Percentiles rank a stretch among this genome's conserved stretches.
phyloP scores from a whole-genome alignment of 2,113 vertebrate genomes.

The Cariama cristata region DNA sequence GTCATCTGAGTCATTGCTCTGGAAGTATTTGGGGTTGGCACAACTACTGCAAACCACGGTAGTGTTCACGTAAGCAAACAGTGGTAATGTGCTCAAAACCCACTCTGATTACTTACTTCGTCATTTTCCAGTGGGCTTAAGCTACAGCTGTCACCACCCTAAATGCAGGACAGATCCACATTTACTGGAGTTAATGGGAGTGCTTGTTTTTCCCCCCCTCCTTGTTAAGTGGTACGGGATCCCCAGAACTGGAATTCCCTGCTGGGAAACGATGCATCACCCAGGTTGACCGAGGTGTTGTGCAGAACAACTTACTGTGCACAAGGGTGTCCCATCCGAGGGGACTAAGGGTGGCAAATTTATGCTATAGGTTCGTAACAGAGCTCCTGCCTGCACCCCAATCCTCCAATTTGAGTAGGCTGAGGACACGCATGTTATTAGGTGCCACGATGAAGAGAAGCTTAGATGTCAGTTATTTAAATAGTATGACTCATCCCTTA shows the following conservation, averaged over 20 bases:
- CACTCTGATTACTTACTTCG: background rate
- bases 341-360: background rate
- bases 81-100: background rate
- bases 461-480: slow-evolving; percentile 51
- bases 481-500: slow-evolving; percentile 33
- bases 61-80: background rate
- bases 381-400: background rate
- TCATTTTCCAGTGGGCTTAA: background rate
- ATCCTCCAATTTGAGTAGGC: background rate
- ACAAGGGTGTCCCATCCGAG: rapidly evolving
- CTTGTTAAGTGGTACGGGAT: background rate
- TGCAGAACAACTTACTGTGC: background rate
- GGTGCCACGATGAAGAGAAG: background rate
- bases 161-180: background rate
- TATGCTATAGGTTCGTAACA: background rate
- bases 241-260: background rate
- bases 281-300: rapidly evolving
- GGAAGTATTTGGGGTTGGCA: background rate
- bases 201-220: background rate
- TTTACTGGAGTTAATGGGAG: background rate
- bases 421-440: background rate
- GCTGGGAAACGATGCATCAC: background rate
- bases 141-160: background rate
- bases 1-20: background rate
- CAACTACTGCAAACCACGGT: background rate